These are phyloP conservation scores for Sicus ferrugineus DNA, from an alignment of 2,888 invertebrate species.

Conservation along the genomic window DNA sequence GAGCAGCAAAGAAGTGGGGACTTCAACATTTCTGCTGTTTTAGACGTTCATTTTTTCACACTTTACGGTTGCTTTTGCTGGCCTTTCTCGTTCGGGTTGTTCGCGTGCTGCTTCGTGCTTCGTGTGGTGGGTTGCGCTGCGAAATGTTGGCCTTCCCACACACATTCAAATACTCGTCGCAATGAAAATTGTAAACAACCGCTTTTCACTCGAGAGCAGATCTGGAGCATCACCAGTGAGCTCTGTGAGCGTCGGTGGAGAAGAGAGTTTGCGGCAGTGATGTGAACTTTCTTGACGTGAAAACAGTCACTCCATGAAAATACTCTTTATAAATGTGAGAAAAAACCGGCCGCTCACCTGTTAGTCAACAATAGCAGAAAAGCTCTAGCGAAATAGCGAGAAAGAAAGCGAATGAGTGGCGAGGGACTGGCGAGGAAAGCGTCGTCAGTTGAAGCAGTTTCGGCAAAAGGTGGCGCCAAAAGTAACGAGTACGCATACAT, in stretches of 20 bases:
- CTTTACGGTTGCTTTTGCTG: background rate
- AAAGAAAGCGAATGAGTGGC: conserved; percentile 1
- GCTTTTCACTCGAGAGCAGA: background rate
- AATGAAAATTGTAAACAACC: conserved; percentile 25
- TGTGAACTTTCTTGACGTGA: no score
- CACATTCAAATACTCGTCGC: conserved; percentile 19
- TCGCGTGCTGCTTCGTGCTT: background rate
- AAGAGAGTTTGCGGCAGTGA: no score
- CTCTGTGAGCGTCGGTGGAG: no score
- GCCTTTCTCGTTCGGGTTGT: background rate
- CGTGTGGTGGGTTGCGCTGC: background rate
- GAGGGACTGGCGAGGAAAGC: no score
- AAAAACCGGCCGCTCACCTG: no score
- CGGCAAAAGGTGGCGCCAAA: conserved; percentile 10
- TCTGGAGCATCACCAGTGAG: background rate
- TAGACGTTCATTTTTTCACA: no score
- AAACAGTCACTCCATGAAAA: no score
- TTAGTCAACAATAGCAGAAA: no score
- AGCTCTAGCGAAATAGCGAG: background rate
- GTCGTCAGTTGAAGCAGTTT: background rate
- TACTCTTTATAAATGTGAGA: no score
- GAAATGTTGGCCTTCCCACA: conserved; percentile 32
- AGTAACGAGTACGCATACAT: background rate
- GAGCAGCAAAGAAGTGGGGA: no score
- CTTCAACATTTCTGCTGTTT: no score